Base-by-base conservation (phyloP, 2,888 invertebrate species). In the Barypeithes pellucidus region DNA sequence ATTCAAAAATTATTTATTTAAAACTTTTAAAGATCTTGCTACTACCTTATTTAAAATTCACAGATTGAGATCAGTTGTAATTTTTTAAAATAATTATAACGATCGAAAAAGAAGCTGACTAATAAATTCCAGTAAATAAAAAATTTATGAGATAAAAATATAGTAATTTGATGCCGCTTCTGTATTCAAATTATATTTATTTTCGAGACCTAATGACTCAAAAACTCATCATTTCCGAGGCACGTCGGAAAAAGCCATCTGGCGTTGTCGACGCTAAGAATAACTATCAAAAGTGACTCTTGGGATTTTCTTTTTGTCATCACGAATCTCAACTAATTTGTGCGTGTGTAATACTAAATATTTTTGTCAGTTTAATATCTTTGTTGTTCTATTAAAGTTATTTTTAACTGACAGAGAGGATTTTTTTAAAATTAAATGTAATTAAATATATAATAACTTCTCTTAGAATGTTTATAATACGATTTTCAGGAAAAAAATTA, bases 221-320 rank as follows among this genome's bases (percentile, higher is more conserved):
- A 57, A 16, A 33, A 57, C 11, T 57, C 54, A 33, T 57, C 59
- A 57, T 67, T 57, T 59, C 24, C 29, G 43, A 67, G 29, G 36
- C 57, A 65, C 63, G 65, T 63, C 33, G 16, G n/a, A n/a, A 20
- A 22, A 59, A 70, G 47, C 63, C 70, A 70, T 70, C 63, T 65
- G 70, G 47, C 47, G 41, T 68, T 18, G 36, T 47, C 47, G 18
- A 43, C 24, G 60, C 61, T 61, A 36, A 36, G 61, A 61, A 68
- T 43, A 60, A 47, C 68, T 22, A 61, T 50, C 52, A 61, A 68
- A 68, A 43, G 47, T 63, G 63, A 57, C 70, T 59, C 75, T 68
- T 59, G 79, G 79, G 79, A 79, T 77, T 79, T 79, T 77, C 76
- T 77, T 73, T 73, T 77, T 77, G 79, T 79, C 77, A 79, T 75